These are phyloP conservation scores for Ailurus styani DNA, from an alignment of 2,113 vertebrate species.

Conservation along the genomic window DNA sequence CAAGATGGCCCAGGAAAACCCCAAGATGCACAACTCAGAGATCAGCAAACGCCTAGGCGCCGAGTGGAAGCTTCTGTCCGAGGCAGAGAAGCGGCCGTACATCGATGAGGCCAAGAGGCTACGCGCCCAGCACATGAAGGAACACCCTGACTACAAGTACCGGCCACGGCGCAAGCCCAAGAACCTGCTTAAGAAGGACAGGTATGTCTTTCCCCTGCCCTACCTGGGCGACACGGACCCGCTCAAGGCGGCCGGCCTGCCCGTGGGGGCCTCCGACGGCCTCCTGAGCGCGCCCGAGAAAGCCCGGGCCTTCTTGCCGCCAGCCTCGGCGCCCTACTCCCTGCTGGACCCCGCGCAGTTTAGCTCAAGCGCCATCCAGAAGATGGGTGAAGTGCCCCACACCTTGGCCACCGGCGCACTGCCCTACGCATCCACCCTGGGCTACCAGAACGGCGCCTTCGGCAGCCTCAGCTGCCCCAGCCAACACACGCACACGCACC, in stretches of 20 bases:
- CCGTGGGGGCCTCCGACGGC: constrained; percentile 93
- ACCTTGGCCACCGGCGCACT: constrained; percentile 93
- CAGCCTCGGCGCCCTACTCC: constrained; percentile 94
- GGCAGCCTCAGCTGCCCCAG: constrained; percentile 95
- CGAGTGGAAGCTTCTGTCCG: constrained; percentile 98
- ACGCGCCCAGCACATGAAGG: constrained; percentile 99
- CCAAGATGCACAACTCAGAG: constrained; percentile 99
- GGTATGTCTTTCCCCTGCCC: constrained; percentile 99
- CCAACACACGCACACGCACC: constrained; percentile 99
- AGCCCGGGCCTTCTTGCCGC: constrained; percentile 95
- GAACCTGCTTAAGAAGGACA: constrained; percentile 99
- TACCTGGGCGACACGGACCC: constrained; percentile 98
- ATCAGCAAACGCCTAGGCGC: constrained; percentile 98
- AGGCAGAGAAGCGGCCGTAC: constrained; percentile 98
- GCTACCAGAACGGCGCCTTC: constrained; percentile 99
- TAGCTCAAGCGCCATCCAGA: constrained; percentile 96
- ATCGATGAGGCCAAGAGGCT: constrained; percentile 98
- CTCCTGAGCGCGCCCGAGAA: constrained; percentile 93
- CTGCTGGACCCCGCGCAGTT: constrained; percentile 98
- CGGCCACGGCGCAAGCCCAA: constrained; percentile 98
- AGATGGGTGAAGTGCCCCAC: constrained; percentile 99
- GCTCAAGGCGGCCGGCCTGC: constrained; percentile 93
- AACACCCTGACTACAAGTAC: constrained; percentile 99
- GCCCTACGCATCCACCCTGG: constrained; percentile 97
- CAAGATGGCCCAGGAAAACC: constrained; percentile 99